phyloP scores from a whole-genome alignment of 2,797 vertebrate species.

The Cirrhinus molitorella region DNA sequence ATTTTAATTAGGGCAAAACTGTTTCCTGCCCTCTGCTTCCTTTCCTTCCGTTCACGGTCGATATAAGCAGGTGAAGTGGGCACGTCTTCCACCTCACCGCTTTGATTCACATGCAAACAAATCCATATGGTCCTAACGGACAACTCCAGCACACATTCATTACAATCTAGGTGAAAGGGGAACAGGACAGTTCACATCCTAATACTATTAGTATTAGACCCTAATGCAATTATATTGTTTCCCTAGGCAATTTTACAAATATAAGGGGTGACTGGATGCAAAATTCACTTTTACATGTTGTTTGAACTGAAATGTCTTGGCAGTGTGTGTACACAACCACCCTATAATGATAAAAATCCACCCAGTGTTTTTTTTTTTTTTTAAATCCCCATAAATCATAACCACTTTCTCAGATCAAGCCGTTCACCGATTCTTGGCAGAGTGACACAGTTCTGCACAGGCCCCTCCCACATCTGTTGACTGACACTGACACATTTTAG shows the following conservation, averaged over 20 bases:
- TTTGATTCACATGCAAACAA: slow-evolving; percentile 40
- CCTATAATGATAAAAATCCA: too few species aligned
- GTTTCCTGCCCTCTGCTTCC: slow-evolving; percentile 56
- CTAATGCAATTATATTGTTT: background rate
- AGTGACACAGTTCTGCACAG: too few species aligned
- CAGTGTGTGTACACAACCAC: too few species aligned
- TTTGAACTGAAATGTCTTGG: too few species aligned
- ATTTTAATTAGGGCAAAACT: slow-evolving; percentile 75
- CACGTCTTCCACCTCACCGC: slow-evolving; percentile 31
- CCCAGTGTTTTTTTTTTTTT: too few species aligned
- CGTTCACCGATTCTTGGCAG: too few species aligned
- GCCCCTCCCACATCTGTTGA: too few species aligned
- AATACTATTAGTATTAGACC: background rate
- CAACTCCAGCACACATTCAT: slow-evolving; percentile 3
- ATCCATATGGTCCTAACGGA: slow-evolving; percentile 10
- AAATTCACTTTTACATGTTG: too few species aligned
- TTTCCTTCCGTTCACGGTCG: slow-evolving; percentile 14
- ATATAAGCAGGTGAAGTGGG: slow-evolving; percentile 40
- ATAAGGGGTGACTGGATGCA: too few species aligned
- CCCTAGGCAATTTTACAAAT: background rate
- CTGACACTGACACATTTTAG: too few species aligned
- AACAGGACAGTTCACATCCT: background rate
- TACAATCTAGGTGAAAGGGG: slow-evolving; percentile 20
- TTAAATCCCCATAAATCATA: too few species aligned
- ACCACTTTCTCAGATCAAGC: too few species aligned